Base-by-base conservation (phyloP, 2,888 invertebrate genomes). In the Dasysyrphus tricinctus region DNA sequence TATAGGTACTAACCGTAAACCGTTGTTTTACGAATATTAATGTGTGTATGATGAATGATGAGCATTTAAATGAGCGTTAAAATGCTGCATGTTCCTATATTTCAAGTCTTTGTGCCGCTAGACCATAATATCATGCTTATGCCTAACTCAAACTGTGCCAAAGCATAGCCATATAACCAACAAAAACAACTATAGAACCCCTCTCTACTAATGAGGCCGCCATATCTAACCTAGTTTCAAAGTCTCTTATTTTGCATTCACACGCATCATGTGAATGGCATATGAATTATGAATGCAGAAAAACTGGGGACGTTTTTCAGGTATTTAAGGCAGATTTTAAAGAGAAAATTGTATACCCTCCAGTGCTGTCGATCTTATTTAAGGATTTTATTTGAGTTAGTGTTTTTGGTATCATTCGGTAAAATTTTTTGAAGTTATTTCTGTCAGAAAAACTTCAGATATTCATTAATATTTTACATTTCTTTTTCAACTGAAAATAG, bases 211-310 rank as follows among this genome's bases (percentile, higher is more conserved):
- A 69, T 67, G 57, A 76, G 67, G 51, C 44, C 32, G 16, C 39
- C 70, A 29, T 59, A 72, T 73, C 80, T 80, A 84, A 80, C 80
- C 82, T 49, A 79, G 79, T 79, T 84, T 72, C 49, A 49, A 42
- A 74, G 74, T 44, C 59, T 73, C 72, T 67, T 44, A 80, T 76
- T 80, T 69, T 32, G 61, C 49, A 77, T 67, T 59, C 80, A 80
- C 51, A 76, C 61, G 57, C 74, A 72, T 72, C 65, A 39, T 65
- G 16, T 54, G 69, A 69, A 69, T 42, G 29, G 54, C 51, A 73
- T n/a, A n/a, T 73, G 51, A 79, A 57, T 79, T 34, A 75, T 47
- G 54, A 63, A 56, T 72, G 70, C 76, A 56, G 29, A 39, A 74
- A 42, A 39, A 42, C 37, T 56, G 47, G 11, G 54, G 34, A 16